Conservation (phyloP, 2,888 invertebrate species). For the Polymixis lichenea region DNA sequence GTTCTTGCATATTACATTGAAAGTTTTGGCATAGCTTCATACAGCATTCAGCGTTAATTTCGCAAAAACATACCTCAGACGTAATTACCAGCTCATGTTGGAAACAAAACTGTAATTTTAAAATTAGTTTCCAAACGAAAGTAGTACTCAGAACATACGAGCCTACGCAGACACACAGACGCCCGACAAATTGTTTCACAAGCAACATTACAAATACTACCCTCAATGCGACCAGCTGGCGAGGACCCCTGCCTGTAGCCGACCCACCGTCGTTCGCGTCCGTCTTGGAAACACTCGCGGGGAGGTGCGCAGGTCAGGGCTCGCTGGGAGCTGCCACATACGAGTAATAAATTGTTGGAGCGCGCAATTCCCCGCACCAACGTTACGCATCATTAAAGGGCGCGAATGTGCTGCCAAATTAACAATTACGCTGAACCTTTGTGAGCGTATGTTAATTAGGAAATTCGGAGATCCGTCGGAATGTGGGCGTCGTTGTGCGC, state of each 20-base stretch:
- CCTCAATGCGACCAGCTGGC: slow-evolving; percentile 79
- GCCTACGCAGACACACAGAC: slow-evolving; percentile 66
- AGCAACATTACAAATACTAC: slow-evolving; percentile 80
- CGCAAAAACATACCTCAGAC: slow-evolving; percentile 31
- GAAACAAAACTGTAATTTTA: slow-evolving; percentile 62
- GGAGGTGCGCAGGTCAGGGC: slow-evolving; percentile 62
- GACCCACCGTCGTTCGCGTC: not conserved
- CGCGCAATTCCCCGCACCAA: slow-evolving; percentile 69
- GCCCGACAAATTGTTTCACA: slow-evolving; percentile 83
- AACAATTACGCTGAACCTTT: slow-evolving; percentile 86
- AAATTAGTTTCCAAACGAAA: slow-evolving; percentile 69
- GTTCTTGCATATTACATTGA: not conserved
- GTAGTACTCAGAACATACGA: slow-evolving; percentile 67
- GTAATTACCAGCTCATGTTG: slow-evolving; percentile 58
- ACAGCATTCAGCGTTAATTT: slow-evolving; percentile 15
- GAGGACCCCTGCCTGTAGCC: slow-evolving; percentile 56
- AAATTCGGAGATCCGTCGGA: slow-evolving; percentile 77
- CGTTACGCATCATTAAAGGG: slow-evolving; percentile 86
- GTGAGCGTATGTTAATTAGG: slow-evolving; percentile 87
- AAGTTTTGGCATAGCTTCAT: not conserved
- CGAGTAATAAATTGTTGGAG: slow-evolving; percentile 76
- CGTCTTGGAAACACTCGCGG: not conserved
- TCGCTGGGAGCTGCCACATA: slow-evolving; percentile 79
- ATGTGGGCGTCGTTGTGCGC: slow-evolving; percentile 55
- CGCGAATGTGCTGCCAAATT: slow-evolving; percentile 87